Base-by-base conservation (phyloP, 1,140 invertebrate species). In the Zaprionus taronus region DNA sequence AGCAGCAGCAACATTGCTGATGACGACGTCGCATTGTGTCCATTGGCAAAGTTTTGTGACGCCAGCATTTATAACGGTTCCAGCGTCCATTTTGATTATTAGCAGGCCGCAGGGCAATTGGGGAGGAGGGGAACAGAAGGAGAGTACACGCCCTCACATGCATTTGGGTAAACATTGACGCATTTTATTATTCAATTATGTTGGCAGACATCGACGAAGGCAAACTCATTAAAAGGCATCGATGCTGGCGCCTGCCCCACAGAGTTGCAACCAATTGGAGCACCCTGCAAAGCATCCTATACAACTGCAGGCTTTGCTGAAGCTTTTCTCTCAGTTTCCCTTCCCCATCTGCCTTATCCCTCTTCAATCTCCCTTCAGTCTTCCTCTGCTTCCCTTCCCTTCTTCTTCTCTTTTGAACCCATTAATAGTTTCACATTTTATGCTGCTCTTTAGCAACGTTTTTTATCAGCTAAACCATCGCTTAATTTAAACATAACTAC, bases 41-140 rank as follows among this genome's bases (percentile, higher is more conserved):
- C 85, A 80, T 73, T 91, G 82, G 79, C 81, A 80, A 90, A 90
- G 86, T 90, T 90, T 82, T 71, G 73, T 82, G 85, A 73, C 85
- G 85, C 86, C 85, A 82, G 79, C 82, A 73, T 80, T 91, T 90
- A 89, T 84, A 89, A 90, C 53, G 68, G 73, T 57, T 71, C 38
- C 55, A 74, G 76, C 73, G 77, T 90, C 76, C 85, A 90, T 91
- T 90, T 74, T 85, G 77, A 90, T 90, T 90, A 90, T 91, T 90
- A 90, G 86, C 81, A 72, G 71, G 15, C 49, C 53, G 64, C 60
- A 49, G 47, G 49, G 26, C 51, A 17, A 6, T 1, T 12, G 2
- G 2, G 22, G 15, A 17, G 49, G 49, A 44, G 36, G 7, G 15
- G 12, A 4, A 20, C 0, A 26, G 24, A 20, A 2, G 36, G 2